Evolutionary conservation across 1,140 invertebrate species (phyloP).

Genomic region (Calycopis cecrops): DNA sequence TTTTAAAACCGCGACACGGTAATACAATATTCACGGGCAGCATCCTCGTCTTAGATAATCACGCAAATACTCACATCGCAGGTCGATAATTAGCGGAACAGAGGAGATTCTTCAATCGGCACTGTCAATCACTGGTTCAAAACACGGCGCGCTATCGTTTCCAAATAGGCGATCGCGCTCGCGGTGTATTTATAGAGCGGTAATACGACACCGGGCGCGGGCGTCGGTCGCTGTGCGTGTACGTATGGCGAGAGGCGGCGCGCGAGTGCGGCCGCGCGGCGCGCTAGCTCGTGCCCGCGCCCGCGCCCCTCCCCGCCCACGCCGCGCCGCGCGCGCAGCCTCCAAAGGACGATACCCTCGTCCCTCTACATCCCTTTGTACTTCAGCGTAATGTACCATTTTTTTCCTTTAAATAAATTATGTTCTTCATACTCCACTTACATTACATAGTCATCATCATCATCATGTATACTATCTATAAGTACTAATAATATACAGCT

Average conservation of each 20-base stretch:
- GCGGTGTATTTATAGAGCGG: slow-evolving; percentile 70
- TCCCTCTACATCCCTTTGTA: slow-evolving; percentile 46
- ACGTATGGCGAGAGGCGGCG: slow-evolving; percentile 40
- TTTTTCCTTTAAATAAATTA: not conserved
- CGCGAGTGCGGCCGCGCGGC: slow-evolving; percentile 44
- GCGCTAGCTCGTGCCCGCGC: slow-evolving; percentile 17
- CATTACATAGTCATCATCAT: no score
- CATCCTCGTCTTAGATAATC: slow-evolving; percentile 26
- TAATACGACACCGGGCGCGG: slow-evolving; percentile 70
- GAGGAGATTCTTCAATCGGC: slow-evolving; percentile 61
- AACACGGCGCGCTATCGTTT: slow-evolving; percentile 66
- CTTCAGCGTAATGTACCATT: slow-evolving; percentile 21
- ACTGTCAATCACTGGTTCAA: slow-evolving; percentile 73
- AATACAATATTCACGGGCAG: slow-evolving; percentile 42
- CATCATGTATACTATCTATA: no score
- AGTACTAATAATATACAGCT: no score
- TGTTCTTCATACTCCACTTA: not conserved
- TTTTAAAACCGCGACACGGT: slow-evolving; percentile 61
- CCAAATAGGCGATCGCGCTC: slow-evolving; percentile 70
- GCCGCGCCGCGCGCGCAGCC: slow-evolving; percentile 25
- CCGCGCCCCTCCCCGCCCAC: slow-evolving; percentile 24
- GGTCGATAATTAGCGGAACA: slow-evolving; percentile 34
- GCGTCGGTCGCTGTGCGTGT: slow-evolving; percentile 58
- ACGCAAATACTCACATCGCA: slow-evolving; percentile 56
- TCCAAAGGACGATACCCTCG: slow-evolving; percentile 55